phyloP scores from a whole-genome alignment of 2,113 vertebrate genomes.

The Anoura caudifer region DNA sequence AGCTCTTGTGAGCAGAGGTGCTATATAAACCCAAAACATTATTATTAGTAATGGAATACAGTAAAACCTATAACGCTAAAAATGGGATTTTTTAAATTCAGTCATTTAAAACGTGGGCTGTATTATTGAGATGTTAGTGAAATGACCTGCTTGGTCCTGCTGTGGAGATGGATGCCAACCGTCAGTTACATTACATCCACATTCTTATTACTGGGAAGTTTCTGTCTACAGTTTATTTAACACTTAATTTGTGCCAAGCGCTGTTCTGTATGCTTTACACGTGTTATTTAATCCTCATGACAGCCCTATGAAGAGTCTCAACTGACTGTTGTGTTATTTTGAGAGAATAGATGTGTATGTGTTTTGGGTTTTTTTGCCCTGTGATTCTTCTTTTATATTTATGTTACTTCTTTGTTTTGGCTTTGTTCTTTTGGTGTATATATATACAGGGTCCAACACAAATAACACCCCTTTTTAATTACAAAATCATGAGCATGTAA shows the following conservation, averaged over 20 bases:
- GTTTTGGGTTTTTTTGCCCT: neutral
- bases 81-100: neutral
- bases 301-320: neutral
- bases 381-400: constrained; percentile 11
- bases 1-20: neutral
- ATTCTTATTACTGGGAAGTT: neutral
- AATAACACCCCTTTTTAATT: too few relatives aligned
- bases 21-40: neutral
- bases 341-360: neutral
- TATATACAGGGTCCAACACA: neutral
- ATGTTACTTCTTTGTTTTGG: constrained; percentile 27
- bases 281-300: neutral
- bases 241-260: neutral
- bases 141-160: neutral
- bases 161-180: neutral
- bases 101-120: neutral
- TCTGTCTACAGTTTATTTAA: neutral
- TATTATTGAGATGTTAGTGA: neutral
- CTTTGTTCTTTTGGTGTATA: neutral
- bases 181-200: neutral
- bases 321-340: neutral
- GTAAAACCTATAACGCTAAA: neutral
- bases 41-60: neutral
- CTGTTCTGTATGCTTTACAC: neutral
- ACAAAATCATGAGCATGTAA: too few relatives aligned